A percentile compares a stretch with the other conserved stretches of the same genome.
Evolutionary conservation across 2,888 invertebrate genomes (phyloP).

Genomic region (Andrena haemorrhoa): DNA sequence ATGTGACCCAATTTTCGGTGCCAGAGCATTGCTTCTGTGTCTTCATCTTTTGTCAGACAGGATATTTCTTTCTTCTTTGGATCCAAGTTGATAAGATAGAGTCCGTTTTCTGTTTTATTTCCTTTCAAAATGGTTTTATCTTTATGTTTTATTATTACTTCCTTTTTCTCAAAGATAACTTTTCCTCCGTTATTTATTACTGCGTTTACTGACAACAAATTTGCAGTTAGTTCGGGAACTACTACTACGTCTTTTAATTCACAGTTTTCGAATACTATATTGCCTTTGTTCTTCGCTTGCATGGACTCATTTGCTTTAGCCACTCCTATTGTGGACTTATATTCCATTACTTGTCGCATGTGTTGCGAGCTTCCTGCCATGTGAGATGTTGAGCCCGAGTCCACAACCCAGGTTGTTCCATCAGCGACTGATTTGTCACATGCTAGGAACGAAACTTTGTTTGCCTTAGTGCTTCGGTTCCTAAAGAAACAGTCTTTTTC

Average conservation of each 20-base stretch:
- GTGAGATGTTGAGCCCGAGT: not conserved
- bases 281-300: not conserved
- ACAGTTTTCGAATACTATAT: not conserved
- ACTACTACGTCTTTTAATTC: not conserved
- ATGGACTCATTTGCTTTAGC: not conserved
- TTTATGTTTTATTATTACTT: not conserved
- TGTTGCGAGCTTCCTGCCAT: not conserved
- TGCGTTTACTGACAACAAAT: not conserved
- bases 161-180: not conserved
- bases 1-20: not conserved
- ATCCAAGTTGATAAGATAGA: not conserved
- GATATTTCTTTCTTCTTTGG: not conserved
- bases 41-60: not conserved
- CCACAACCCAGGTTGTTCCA: not conserved
- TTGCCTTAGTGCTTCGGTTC: not conserved
- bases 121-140: not conserved
- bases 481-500: constrained; percentile 1
- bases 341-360: not conserved
- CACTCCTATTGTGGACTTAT: not conserved
- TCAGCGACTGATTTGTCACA: not conserved
- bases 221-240: not conserved
- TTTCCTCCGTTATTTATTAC: not conserved
- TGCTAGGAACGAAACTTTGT: not conserved
- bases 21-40: not conserved
- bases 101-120: not conserved